These are phyloP conservation scores for Thera britannica DNA, from an alignment of 2,888 invertebrate genomes.

Conservation along the genomic window DNA sequence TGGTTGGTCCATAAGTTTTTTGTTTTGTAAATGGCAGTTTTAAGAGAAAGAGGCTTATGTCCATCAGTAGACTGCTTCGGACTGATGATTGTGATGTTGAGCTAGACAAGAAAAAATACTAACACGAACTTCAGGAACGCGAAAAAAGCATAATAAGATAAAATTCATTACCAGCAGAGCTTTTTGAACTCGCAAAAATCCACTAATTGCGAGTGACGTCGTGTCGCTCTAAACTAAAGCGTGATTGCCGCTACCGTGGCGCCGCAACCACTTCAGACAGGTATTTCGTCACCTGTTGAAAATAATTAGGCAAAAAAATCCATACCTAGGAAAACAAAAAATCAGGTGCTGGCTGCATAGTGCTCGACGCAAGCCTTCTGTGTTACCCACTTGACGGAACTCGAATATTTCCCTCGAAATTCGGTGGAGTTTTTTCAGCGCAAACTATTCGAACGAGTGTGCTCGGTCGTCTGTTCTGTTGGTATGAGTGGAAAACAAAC, in stretches of 20 bases:
- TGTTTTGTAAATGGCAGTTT: too few relatives aligned
- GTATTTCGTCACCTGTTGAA: slow-evolving; percentile 84
- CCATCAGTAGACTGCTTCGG: too few relatives aligned
- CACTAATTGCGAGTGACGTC: slow-evolving; percentile 77
- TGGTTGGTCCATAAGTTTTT: too few relatives aligned
- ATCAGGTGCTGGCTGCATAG: slow-evolving; percentile 72
- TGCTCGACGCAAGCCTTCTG: slow-evolving; percentile 69
- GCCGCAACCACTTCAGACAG: slow-evolving; percentile 69
- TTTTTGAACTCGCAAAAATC: slow-evolving; percentile 51
- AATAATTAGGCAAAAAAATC: slow-evolving; percentile 86
- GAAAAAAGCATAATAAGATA: slow-evolving; percentile 24
- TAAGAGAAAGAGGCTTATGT: too few relatives aligned
- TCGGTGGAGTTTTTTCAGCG: slow-evolving; percentile 61
- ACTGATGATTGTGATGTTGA: not conserved
- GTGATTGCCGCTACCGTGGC: slow-evolving; percentile 53
- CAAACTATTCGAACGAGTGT: slow-evolving; percentile 64
- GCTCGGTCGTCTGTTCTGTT: slow-evolving; percentile 61
- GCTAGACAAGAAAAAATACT: not conserved
- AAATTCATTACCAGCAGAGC: slow-evolving; percentile 49
- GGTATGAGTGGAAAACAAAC: slow-evolving; percentile 61
- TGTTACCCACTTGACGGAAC: slow-evolving; percentile 71
- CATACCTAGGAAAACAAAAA: slow-evolving; percentile 77
- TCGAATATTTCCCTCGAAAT: slow-evolving; percentile 56
- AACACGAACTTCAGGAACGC: not conserved
- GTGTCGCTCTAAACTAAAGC: slow-evolving; percentile 68